phyloP scores from a whole-genome alignment of 2,113 vertebrate genomes.

The Ranitomeya variabilis region DNA sequence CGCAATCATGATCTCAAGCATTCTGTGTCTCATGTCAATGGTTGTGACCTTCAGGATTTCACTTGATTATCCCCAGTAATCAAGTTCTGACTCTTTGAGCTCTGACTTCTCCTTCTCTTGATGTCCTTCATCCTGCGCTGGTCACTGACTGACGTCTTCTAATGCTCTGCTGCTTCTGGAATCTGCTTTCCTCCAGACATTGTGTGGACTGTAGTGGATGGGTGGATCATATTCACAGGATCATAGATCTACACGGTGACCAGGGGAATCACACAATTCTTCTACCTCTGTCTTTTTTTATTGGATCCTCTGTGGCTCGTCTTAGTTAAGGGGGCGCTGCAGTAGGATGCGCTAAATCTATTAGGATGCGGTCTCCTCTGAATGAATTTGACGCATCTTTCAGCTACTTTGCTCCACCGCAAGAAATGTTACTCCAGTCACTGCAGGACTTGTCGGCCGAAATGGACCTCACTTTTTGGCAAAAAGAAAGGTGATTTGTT shows the following conservation, averaged over 20 bases:
- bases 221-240: neutral
- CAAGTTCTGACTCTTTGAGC: slow-evolving; percentile 24
- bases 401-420: too few species aligned
- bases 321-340: too few species aligned
- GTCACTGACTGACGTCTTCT: neutral
- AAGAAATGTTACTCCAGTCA: too few species aligned
- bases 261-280: neutral
- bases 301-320: neutral
- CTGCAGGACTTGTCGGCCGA: too few species aligned
- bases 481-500: too few species aligned
- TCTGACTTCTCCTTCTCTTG: neutral
- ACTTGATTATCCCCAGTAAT: slow-evolving; percentile 31
- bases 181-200: neutral
- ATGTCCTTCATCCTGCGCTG: neutral
- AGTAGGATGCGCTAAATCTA: too few species aligned
- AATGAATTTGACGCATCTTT: too few species aligned
- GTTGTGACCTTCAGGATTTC: slow-evolving; percentile 43
- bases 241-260: neutral
- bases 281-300: neutral
- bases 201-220: neutral
- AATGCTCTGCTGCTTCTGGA: neutral
- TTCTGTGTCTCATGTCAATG: neutral
- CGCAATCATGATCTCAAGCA: neutral
- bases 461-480: too few species aligned
- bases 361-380: too few species aligned